Conservation (phyloP, 2,888 invertebrate genomes). For the Elysia crispata region DNA sequence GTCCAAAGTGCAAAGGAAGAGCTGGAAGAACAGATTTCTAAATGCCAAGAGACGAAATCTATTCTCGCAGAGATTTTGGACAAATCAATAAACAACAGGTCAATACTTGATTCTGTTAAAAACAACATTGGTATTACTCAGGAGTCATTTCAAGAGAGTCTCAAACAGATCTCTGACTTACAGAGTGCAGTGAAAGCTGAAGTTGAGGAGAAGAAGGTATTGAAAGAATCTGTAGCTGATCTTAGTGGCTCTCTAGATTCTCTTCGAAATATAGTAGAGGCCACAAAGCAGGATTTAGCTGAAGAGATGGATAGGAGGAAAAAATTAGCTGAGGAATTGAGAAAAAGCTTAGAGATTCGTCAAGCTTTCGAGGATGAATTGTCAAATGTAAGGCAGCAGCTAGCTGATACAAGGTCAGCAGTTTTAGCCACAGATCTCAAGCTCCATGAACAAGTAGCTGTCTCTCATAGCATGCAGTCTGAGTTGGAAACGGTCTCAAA, state of each 20-base stretch:
- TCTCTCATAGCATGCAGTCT: slow-evolving; percentile 26
- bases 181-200: slow-evolving; percentile 21
- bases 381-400: slow-evolving; percentile 10
- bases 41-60: not conserved
- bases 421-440: slow-evolving; percentile 14
- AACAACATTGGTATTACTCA: slow-evolving; percentile 9
- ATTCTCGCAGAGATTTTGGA: slow-evolving; percentile 10
- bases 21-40: slow-evolving; percentile 11
- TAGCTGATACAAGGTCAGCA: not conserved
- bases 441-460: slow-evolving; percentile 20
- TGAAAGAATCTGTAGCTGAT: slow-evolving; percentile 38
- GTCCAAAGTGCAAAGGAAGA: slow-evolving; percentile 3
- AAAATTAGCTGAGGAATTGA: slow-evolving; percentile 26
- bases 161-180: slow-evolving; percentile 5
- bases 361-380: slow-evolving; percentile 36
- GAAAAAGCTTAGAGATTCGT: slow-evolving; percentile 20
- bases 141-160: slow-evolving; percentile 24
- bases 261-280: slow-evolving; percentile 10
- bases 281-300: slow-evolving; percentile 32
- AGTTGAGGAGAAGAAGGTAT: slow-evolving; percentile 30
- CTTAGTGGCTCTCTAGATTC: slow-evolving; percentile 28
- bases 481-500: slow-evolving; percentile 32
- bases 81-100: not conserved
- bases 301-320: slow-evolving; percentile 6
- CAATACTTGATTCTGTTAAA: slow-evolving; percentile 13